phyloP scores from a whole-genome alignment of 2,113 vertebrate genomes.

The Crotalus horridus region DNA sequence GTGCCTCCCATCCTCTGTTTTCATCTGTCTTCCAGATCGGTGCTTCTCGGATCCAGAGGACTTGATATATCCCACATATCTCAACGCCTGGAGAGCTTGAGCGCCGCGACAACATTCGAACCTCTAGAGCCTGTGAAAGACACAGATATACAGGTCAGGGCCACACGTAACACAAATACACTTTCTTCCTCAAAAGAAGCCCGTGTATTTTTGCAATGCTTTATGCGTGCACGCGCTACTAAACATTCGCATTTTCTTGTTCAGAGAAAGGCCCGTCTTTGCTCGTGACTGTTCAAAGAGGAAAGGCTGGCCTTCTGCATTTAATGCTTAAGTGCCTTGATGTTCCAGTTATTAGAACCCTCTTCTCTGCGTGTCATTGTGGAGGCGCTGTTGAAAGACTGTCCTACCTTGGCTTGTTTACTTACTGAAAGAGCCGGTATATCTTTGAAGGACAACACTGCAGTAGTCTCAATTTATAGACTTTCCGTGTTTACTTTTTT shows the following conservation, averaged over 20 bases:
- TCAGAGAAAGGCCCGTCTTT: neutral
- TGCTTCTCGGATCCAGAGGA: conserved; percentile 91
- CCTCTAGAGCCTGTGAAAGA: conserved; percentile 97
- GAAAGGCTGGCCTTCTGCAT: neutral
- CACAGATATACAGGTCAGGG: conserved; percentile 93
- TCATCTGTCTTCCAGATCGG: conserved; percentile 73
- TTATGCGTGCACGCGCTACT: rapidly evolving
- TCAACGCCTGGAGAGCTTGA: conserved; percentile 91
- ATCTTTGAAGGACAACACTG: neutral
- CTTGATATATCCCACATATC: conserved; percentile 97
- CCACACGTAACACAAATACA: neutral
- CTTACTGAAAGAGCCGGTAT: neutral
- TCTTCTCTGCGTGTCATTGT: neutral
- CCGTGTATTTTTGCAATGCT: neutral
- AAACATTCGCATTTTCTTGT: neutral
- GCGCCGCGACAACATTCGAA: conserved; percentile 95
- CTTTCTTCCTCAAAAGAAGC: neutral
- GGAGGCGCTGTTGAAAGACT: neutral
- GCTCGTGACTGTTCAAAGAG: neutral
- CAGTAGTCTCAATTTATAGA: neutral
- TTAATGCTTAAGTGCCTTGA: neutral
- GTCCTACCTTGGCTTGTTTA: neutral
- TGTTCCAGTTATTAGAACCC: neutral
- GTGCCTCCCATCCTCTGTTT: neutral
- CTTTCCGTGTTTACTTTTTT: neutral